Evolutionary conservation across 2,888 invertebrate species (phyloP), one percentile per base, ranked within the genome.

Genomic region (Serripes groenlandicus): DNA sequence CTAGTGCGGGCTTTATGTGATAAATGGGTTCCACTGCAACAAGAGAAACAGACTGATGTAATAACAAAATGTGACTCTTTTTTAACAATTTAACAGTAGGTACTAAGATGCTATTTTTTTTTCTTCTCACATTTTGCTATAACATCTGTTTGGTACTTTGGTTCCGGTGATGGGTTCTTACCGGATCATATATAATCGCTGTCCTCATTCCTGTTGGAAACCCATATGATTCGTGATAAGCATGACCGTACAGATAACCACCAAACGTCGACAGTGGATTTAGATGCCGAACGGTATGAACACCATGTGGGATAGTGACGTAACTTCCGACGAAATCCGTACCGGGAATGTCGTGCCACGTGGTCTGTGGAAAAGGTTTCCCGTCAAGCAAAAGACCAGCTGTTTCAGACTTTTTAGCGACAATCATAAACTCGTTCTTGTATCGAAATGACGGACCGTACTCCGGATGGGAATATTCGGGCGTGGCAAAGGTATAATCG

Each of bases 171-270:
- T n/a, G n/a, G n/a, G n/a, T 21, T 78, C 70, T 54, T 81, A 83
- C 79, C 37, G 73, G 56, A 54, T 77, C 71, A 49, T 88, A 86
- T 23, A 89, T 81, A 21, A 85, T 54, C n/a, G 86, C 86, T 35
- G 87, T 80, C 62, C 88, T 75, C 87, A 90, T 88, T 18, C 92
- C 92, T 7, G 90, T 86, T 0, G 90, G 84, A 64, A 88, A 88
- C 0, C 88, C 91, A 73, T 91, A 92, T 1, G 90, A 88, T 62
- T 92, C 92, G 52, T 89, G 90, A 37, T 79, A 86, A 1, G 90
- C 89, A 58, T 88, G 80, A 3, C 92, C 92, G 71, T 92, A 92
- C 37, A 92, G 78, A 42, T 89, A 85, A 7, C 89, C 92, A 30
- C 89, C 88, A 81, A 92, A 91, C 21, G 77, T 83, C n/a, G 89